phyloP scores from a whole-genome alignment of 2,888 invertebrate genomes.

The Flexamia atlantica region DNA sequence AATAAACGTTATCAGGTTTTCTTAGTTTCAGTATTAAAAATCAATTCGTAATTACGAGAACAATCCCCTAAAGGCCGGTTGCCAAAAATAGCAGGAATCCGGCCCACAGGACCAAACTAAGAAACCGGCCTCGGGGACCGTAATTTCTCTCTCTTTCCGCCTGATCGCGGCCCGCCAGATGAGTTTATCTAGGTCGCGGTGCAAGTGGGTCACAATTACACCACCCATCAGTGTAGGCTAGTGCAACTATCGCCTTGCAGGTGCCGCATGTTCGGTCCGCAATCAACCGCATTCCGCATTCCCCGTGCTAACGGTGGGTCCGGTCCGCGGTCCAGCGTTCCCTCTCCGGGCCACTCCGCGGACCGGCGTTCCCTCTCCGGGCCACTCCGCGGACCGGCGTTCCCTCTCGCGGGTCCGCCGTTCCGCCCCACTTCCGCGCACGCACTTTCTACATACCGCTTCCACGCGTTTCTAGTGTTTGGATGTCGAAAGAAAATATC shows the following conservation, averaged over 20 bases:
- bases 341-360: constrained; percentile 25
- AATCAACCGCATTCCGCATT: constrained; percentile 49
- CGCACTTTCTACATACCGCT: constrained; percentile 43
- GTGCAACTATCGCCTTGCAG: constrained; percentile 17
- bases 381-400: no score
- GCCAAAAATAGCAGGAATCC: not conserved
- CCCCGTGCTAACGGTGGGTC: constrained; percentile 30
- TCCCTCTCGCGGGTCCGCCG: constrained; percentile 23
- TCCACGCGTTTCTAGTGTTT: no score
- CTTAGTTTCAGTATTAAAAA: no score
- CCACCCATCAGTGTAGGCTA: constrained; percentile 1
- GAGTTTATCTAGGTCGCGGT: constrained; percentile 18
- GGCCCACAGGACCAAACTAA: constrained; percentile 10
- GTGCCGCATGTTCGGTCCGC: constrained; percentile 7
- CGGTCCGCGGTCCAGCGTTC: constrained; percentile 29
- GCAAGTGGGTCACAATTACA: constrained; percentile 42
- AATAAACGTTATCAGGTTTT: no score
- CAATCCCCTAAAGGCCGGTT: not conserved
- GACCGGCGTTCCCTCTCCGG: constrained; percentile 34
- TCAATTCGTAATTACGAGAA: no score
- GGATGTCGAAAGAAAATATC: no score
- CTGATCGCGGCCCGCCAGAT: not conserved
- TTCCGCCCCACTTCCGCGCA: constrained; percentile 38
- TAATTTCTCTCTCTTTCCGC: not conserved
- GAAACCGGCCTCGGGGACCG: not conserved